Conservation (phyloP, 2,797 vertebrate genomes). For the Chelidonichthys spinosus region DNA sequence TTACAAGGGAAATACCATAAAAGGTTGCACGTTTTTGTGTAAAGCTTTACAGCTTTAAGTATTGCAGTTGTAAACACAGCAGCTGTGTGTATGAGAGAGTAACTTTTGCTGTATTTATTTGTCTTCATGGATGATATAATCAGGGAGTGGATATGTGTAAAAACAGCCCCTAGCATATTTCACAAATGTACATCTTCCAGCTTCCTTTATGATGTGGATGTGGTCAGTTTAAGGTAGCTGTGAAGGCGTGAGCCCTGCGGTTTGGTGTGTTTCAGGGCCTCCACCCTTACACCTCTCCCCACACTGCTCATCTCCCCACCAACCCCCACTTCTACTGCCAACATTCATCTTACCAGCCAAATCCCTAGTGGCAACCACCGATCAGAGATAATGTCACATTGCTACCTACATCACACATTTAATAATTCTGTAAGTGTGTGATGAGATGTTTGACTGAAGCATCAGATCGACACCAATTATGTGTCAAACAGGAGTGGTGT, state of each 20-base stretch:
- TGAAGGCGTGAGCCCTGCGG: slow-evolving; percentile 58
- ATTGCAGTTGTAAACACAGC: slow-evolving; percentile 56
- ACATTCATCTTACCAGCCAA: slow-evolving; percentile 32
- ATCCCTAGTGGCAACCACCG: slow-evolving; percentile 24
- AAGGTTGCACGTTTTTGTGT: slow-evolving; percentile 33
- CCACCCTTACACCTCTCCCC: slow-evolving; percentile 67
- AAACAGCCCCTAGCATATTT: background rate
- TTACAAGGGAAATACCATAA: slow-evolving; percentile 67
- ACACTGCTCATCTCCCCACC: slow-evolving; percentile 45
- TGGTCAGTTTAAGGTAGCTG: slow-evolving; percentile 40
- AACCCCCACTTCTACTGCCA: slow-evolving; percentile 1
- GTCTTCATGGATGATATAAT: slow-evolving; percentile 49
- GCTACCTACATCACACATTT: slow-evolving; percentile 20
- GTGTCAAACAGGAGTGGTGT: too few species aligned
- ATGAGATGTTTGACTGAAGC: background rate
- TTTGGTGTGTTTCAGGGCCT: slow-evolving; percentile 37
- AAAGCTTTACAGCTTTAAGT: slow-evolving; percentile 71
- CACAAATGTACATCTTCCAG: slow-evolving; percentile 10
- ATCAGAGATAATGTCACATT: slow-evolving; percentile 7
- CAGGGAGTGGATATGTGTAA: slow-evolving; percentile 41
- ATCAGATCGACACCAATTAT: background rate
- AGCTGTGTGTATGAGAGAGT: slow-evolving; percentile 39
- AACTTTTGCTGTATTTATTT: slow-evolving; percentile 58
- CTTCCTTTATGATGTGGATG: slow-evolving; percentile 33
- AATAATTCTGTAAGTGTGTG: background rate